Base-by-base conservation (phyloP, 1,140 invertebrate species). In the Drosophila ohnishii region DNA sequence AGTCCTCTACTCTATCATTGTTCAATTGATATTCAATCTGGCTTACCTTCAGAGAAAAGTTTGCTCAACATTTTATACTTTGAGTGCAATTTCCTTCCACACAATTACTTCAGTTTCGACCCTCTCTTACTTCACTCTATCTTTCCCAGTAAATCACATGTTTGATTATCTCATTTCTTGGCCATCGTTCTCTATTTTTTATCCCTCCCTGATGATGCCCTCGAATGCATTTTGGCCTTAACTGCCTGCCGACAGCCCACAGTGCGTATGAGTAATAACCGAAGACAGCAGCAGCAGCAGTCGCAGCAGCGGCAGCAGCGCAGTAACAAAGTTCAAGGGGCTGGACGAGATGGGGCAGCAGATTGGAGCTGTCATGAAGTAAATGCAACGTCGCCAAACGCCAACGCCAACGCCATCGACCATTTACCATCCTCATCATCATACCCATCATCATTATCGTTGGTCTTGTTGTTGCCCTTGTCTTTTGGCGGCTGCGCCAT, bases 241-340 rank as follows among this genome's bases (percentile, higher is more conserved):
- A 75, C 64, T 85, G 64, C 58, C 32, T 70, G 35, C 45, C 65
- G 42, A 39, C 65, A 35, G 56, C 81, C 77, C 81, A 56, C 75
- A 87, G 72, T 79, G 83, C 83, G 79, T 86, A 86, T 86, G 84
- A 83, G 83, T 86, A 86, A 87, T 86, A 83, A 63, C 79, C 37
- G 13, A 45, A 67, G 71, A 70, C 42, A 75, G 60, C 44, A 50
- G 67, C 44, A 19, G 50, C 4, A 7, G 16, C 0, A 13, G 30
- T n/a, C 50, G 58, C 30, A 10, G 32, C n/a, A 61, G 51, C 28
- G 40, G 14, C 37, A 61, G 51, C 28, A 48, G 14, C 37, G 30
- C 65, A 71, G 53, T 61, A 61, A 57, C 42, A 71, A 71, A 76
- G 60, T 61, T 62, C 40, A 70, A 72, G 57, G 48, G 45, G 32